Evolutionary conservation across 1,140 invertebrate species (phyloP), one percentile per base, ranked within the genome.

Genomic region (Geopemphigus sp.): DNA sequence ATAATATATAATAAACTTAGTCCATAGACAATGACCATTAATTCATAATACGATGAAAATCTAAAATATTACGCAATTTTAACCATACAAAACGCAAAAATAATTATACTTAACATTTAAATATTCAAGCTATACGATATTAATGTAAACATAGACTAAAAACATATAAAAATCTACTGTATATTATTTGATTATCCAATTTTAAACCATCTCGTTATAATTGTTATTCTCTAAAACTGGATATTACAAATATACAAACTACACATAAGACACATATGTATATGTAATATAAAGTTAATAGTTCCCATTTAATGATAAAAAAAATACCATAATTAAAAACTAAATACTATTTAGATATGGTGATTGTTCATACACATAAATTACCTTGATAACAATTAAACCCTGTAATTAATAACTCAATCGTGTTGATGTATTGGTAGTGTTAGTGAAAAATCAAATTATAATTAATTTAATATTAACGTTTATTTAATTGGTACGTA

Each of bases 191-290:
- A 72, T 19, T 45, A 54, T 72, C 68, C 68, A 72, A 72, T 72
- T 72, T 72, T 72, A 72, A 72, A 54, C 68, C 68, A 72, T 72
- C 11, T 19, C 26, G 29, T 22, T 32, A 39, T 39, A 50, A 50
- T 50, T 12, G 53, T 72, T 53, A 70, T 70, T 72, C 68, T 72
- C 68, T 72, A 72, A 72, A 72, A 72, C 54, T 72, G 68, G 47
- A 72, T 54, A 47, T 72, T 72, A 45, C 39, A 45, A 66, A n/a
- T 39, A 64, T 19, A 64, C 29, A 64, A 8, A 32, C 11, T 39
- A 64, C 19, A n/a, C 32, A 64, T 19, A 32, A 63, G 32, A 63
- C 26, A n/a, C n/a, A n/a, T n/a, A n/a, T n/a, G n/a, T n/a, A n/a
- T n/a, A n/a, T n/a, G n/a, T n/a, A n/a, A n/a, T n/a, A n/a, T n/a